Evolutionary conservation across 2,113 vertebrate species (phyloP).

Genomic region (Calypte anna): DNA sequence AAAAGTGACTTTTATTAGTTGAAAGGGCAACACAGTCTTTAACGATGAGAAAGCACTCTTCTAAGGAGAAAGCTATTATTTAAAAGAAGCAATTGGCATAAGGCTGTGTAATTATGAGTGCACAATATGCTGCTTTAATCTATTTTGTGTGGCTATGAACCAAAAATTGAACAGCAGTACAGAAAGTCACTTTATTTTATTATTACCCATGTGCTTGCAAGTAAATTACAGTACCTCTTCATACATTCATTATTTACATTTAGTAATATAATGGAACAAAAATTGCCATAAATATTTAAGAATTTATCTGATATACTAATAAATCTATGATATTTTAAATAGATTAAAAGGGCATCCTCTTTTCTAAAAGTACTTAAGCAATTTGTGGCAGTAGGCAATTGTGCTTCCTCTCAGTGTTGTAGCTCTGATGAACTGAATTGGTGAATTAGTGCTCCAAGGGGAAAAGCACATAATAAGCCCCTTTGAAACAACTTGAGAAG

Average conservation of each 20-base stretch:
- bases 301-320: background rate
- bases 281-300: background rate
- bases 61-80: background rate
- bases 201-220: background rate
- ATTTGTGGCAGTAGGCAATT: background rate
- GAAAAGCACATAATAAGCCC: background rate
- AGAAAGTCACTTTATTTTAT: background rate
- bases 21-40: background rate
- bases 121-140: background rate
- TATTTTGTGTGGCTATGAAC: background rate
- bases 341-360: background rate
- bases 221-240: background rate
- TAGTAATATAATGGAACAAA: background rate
- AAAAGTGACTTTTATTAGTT: background rate
- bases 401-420: background rate
- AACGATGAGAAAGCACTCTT: background rate
- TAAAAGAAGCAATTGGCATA: background rate
- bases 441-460: background rate
- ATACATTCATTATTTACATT: background rate
- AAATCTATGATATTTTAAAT: background rate
- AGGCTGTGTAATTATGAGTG: background rate
- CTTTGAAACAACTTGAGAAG: constrained; percentile 21
- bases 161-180: background rate
- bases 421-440: background rate
- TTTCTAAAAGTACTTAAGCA: background rate